These are phyloP conservation scores for Crossaster papposus DNA, from an alignment of 53 echinoderm and acorn worm species.

Conservation along the genomic window DNA sequence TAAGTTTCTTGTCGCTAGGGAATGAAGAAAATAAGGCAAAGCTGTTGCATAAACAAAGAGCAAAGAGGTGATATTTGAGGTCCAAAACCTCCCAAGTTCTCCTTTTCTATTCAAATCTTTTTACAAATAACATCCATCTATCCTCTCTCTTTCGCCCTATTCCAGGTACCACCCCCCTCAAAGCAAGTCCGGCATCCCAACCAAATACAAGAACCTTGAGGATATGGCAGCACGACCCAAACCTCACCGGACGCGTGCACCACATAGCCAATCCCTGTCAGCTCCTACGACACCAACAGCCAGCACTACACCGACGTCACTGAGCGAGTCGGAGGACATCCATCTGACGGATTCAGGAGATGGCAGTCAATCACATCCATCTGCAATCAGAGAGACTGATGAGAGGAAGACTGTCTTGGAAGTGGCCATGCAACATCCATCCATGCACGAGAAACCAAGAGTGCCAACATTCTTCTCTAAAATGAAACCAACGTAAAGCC, in stretches of 20 bases:
- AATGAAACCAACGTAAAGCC: slow-evolving; percentile 69
- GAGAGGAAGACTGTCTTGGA: slow-evolving; percentile 20
- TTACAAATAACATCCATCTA: not conserved
- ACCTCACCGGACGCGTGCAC: slow-evolving; percentile 46
- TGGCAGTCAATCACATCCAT: not conserved
- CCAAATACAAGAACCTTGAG: slow-evolving; percentile 87
- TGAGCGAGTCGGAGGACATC: not conserved
- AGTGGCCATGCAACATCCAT: slow-evolving; percentile 43
- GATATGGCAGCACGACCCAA: slow-evolving; percentile 84
- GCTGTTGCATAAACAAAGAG: too few species aligned
- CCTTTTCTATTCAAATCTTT: not conserved
- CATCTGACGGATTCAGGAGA: slow-evolving; percentile 2
- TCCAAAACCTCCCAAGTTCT: too few species aligned
- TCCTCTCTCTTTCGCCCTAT: not conserved
- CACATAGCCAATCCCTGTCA: slow-evolving; percentile 45
- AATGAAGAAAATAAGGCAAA: too few species aligned
- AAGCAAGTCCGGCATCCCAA: slow-evolving; percentile 75
- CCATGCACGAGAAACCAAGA: slow-evolving; percentile 58
- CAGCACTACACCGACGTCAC: not conserved
- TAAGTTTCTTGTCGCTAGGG: too few species aligned
- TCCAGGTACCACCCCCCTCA: slow-evolving; percentile 84
- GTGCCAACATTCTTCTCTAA: slow-evolving; percentile 81
- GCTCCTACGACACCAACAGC: slow-evolving; percentile 36
- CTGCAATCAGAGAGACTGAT: not conserved
- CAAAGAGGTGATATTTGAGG: too few species aligned